phyloP scores from a whole-genome alignment of 92 coral and sea anemone genomes.

The Epizoanthus scotinus region DNA sequence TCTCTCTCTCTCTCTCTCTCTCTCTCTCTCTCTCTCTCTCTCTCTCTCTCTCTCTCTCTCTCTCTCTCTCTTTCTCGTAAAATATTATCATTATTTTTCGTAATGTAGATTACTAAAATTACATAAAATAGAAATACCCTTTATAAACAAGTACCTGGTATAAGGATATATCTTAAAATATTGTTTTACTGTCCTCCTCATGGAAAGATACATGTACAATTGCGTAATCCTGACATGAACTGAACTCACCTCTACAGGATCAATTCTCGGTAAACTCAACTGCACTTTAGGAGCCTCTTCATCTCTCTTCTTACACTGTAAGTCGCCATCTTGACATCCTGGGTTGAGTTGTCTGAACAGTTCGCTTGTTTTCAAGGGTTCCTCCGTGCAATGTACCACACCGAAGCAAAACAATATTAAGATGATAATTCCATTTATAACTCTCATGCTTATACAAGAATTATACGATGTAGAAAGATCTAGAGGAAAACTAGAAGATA shows the following conservation, averaged over 20 bases:
- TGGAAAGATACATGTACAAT: no score
- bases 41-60: no score
- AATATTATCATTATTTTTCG: no score
- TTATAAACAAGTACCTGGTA: no score
- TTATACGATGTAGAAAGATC: neutral
- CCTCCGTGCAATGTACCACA: neutral
- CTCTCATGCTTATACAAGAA: neutral
- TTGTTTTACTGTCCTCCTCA: no score
- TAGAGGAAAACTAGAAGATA: neutral
- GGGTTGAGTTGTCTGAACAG: conserved; percentile 27
- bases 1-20: no score
- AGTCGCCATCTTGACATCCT: conserved; percentile 47
- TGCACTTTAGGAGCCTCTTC: neutral
- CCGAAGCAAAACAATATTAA: conserved; percentile 1
- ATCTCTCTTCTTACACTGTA: conserved; percentile 20
- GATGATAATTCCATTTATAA: conserved; percentile 8
- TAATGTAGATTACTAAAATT: no score
- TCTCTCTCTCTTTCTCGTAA: no score
- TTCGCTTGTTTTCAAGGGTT: conserved; percentile 19
- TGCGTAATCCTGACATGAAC: no score
- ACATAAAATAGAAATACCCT: no score
- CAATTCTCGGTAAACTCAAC: conserved; percentile 59
- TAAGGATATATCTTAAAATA: no score
- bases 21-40: no score
- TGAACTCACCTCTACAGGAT: conserved; percentile 66